Base-by-base conservation (phyloP, 2,888 invertebrate species). In the Himalopsyche tibetana region DNA sequence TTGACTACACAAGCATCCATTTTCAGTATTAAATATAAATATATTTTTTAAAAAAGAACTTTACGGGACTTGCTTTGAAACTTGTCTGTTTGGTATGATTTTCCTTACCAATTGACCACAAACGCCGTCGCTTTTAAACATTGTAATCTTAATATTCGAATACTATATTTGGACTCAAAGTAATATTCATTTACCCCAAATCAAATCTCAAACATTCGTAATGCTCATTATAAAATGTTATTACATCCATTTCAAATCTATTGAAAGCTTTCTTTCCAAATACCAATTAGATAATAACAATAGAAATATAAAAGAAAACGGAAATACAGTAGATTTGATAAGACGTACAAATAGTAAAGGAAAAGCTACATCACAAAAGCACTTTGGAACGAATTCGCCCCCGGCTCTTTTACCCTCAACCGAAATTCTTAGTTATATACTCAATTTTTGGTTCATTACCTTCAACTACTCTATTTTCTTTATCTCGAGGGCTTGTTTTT, bases 381-480 rank as follows among this genome's bases (percentile, higher is more conserved):
- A 74, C 74, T 74, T 74, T 36, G 38, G 36, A 74, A 74, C 28
- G 74, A 74, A 74, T 36, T 74, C 36, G 74, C 74, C 38, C 74
- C 15, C 28, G 74, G 74, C 74, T 36, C 74, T 74, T 74, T 74
- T 38, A 36, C 74, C 74, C 36, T 74, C 74, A 36, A 74, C 74
- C 74, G 74, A 74, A 74, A 74, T 74, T 74, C 74, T 74, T 74
- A 74, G 74, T 74, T 74, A 74, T 74, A 38, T 74, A 74, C 74
- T 74, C 9, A 74, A 74, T 74, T 74, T 74, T 74, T 74, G 74
- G 74, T 74, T 74, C 74, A 74, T 74, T 74, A 74, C 74, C 74
- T 74, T 74, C 74, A 74, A 74, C 74, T 74, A 74, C 74, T 74
- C 74, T 74, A 74, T 74, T 74, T 74, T 74, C 74, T 74, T 74